A percentile compares a stretch with the other conserved stretches of the same genome.
These are phyloP conservation scores for Mormyrops boulengeri DNA, from an alignment of 2,797 vertebrate species.

Conservation along the genomic window DNA sequence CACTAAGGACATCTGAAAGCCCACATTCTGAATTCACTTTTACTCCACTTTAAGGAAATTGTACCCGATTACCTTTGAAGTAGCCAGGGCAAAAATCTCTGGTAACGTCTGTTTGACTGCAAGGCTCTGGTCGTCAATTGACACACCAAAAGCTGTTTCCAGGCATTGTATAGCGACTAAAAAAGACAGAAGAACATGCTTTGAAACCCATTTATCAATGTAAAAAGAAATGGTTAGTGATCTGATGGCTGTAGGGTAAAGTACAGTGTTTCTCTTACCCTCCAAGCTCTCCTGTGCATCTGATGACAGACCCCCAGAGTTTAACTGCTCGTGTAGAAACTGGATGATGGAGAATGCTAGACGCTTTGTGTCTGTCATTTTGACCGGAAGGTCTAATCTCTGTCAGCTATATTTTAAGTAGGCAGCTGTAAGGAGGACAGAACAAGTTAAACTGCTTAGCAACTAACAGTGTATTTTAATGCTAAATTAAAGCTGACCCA, in stretches of 20 bases:
- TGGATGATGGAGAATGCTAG: constrained; percentile 89
- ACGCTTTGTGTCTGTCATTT: constrained; percentile 86
- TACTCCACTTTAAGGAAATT: background rate
- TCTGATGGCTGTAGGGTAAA: background rate
- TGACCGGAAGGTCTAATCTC: constrained; percentile 43
- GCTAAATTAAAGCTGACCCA: background rate
- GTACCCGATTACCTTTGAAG: constrained; percentile 56
- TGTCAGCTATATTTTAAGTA: constrained; percentile 23
- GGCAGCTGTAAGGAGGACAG: constrained; percentile 25
- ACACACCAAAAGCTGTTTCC: constrained; percentile 87
- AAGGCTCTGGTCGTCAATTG: constrained; percentile 73
- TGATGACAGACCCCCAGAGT: constrained; percentile 68
- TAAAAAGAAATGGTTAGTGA: background rate
- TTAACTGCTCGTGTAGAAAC: constrained; percentile 85
- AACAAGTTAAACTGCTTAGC: background rate
- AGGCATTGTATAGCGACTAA: constrained; percentile 94
- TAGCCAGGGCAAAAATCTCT: constrained; percentile 73
- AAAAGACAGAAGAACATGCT: constrained; percentile 13
- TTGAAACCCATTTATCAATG: background rate
- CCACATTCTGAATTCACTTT: background rate
- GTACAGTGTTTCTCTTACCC: constrained; percentile 55
- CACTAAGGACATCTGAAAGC: background rate
- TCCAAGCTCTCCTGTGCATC: constrained; percentile 93
- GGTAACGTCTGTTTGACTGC: constrained; percentile 75
- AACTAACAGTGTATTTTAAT: background rate